A percentile compares a stretch with the other conserved stretches of the same genome.
These are phyloP conservation scores for Glaucomys volans DNA, from an alignment of 2,113 vertebrate genomes.

Conservation along the genomic window DNA sequence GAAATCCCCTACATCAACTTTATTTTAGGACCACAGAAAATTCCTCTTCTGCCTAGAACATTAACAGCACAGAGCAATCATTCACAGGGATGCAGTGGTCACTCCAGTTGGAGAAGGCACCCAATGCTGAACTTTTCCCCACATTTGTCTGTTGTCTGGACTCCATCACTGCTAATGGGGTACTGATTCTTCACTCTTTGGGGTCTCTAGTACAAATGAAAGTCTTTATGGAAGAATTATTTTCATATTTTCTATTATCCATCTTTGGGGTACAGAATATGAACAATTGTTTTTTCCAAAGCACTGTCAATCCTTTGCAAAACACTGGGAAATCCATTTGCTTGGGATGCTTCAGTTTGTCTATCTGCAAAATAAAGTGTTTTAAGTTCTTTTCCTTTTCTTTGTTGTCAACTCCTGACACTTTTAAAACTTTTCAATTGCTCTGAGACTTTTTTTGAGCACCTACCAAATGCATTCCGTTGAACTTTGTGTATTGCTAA, in stretches of 20 bases:
- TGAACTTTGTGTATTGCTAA: background rate
- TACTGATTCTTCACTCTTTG: background rate
- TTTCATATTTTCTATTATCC: background rate
- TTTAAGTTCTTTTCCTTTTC: background rate
- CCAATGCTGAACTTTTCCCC: background rate
- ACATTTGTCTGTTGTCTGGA: background rate
- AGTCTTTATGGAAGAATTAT: background rate
- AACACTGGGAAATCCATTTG: background rate
- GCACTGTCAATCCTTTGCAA: background rate
- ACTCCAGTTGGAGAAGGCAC: background rate
- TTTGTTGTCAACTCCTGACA: background rate
- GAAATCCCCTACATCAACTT: constrained; percentile 56
- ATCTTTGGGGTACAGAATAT: background rate
- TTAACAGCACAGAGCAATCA: background rate
- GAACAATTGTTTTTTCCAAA: constrained; percentile 8
- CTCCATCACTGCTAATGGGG: background rate
- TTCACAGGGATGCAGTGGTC: background rate
- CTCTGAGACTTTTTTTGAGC: background rate
- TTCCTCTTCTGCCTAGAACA: constrained; percentile 18
- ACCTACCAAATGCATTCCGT: background rate
- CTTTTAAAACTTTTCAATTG: background rate
- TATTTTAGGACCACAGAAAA: constrained; percentile 60
- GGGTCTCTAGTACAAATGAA: background rate
- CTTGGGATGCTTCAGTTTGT: background rate
- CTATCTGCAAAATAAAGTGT: background rate